A percentile compares a stretch with the other conserved stretches of the same genome.
Conservation (phyloP, 2,113 vertebrate species). For the Hoplias malabaricus region DNA sequence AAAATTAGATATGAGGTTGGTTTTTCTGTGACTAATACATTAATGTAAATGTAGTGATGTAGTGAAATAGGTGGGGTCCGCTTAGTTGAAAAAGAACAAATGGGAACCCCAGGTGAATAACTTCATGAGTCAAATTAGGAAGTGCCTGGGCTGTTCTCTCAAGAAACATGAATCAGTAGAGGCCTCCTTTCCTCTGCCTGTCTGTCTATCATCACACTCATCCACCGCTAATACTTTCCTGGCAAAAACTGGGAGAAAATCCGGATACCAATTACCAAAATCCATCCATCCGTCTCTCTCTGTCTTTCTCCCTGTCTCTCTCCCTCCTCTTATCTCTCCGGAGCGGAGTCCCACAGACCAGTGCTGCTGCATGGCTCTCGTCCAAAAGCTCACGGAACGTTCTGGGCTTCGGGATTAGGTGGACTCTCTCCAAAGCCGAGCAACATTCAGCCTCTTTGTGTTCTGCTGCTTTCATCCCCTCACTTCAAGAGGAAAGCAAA, state of each 20-base stretch:
- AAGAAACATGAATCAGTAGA: neutral
- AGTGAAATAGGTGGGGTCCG: no score
- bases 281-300: neutral
- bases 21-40: no score
- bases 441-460: constrained; percentile 5
- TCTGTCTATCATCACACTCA: neutral
- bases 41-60: no score
- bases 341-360: constrained; percentile 3
- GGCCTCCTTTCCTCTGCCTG: neutral
- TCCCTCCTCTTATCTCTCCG: neutral
- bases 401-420: constrained; percentile 18
- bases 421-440: neutral
- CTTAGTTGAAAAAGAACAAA: no score
- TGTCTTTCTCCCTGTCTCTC: constrained; percentile 9
- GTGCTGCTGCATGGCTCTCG: neutral
- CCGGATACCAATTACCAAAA: neutral
- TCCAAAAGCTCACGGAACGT: neutral
- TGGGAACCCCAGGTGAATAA: neutral
- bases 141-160: neutral
- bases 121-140: neutral
- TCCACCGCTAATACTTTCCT: neutral
- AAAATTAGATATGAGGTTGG: no score
- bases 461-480: neutral
- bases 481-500: neutral
- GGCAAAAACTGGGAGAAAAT: neutral